Evolutionary conservation across 2,113 vertebrate species (phyloP).

Genomic region (Coryphaenoides rupestris): DNA sequence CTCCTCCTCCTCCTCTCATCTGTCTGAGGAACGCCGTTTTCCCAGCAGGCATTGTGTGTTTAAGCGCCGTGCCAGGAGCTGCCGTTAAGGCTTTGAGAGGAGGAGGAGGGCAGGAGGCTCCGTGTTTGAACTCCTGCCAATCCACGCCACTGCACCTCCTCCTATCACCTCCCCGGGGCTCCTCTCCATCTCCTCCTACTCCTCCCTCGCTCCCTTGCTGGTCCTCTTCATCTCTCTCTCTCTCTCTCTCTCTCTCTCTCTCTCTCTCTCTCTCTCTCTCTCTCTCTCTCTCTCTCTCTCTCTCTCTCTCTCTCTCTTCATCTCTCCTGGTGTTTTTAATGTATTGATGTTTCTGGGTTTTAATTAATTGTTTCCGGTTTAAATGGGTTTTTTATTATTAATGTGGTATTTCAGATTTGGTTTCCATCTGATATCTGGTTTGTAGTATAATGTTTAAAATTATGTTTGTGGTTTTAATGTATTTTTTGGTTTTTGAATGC

Average conservation of each 20-base stretch:
- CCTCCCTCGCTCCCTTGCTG: slow-evolving; percentile 55
- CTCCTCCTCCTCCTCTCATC: slow-evolving; percentile 58
- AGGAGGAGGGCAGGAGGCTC: too few species aligned
- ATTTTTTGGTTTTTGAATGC: too few species aligned
- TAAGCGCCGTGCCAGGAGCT: slow-evolving; percentile 76
- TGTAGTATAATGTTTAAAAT: too few species aligned
- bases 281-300: slow-evolving; percentile 30
- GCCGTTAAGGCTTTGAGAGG: slow-evolving; percentile 72
- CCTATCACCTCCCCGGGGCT: slow-evolving; percentile 48
- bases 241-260: slow-evolving; percentile 3
- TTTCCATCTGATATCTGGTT: too few species aligned
- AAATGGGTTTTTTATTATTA: too few species aligned
- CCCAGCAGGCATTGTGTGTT: slow-evolving; percentile 79
- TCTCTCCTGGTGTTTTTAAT: too few species aligned
- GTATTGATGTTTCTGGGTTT: too few species aligned
- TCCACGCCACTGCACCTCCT: slow-evolving; percentile 69
- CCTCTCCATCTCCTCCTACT: slow-evolving; percentile 25
- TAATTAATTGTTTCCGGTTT: too few species aligned
- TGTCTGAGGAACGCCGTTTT: slow-evolving; percentile 71
- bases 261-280: not conserved
- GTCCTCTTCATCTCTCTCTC: slow-evolving; percentile 44
- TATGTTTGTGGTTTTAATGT: too few species aligned
- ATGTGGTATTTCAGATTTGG: too few species aligned
- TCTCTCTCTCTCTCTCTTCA: slow-evolving; percentile 33
- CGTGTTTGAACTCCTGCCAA: slow-evolving; percentile 77